Base-by-base conservation (phyloP, 2,888 invertebrate genomes). In the Drosophila barbarae region DNA sequence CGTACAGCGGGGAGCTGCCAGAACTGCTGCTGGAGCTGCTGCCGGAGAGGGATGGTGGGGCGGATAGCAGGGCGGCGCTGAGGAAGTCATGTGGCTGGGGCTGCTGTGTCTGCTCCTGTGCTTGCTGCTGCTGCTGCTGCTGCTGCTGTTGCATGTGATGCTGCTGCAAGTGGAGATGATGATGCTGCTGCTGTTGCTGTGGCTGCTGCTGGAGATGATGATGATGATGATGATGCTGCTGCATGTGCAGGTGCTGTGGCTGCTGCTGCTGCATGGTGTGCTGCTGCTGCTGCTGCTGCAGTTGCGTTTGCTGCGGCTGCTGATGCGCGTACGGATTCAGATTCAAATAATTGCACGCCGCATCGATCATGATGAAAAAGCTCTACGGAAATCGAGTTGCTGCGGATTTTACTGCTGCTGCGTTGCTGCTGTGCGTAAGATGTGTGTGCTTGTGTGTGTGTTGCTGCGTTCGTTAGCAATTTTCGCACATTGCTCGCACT, bases 281-380 rank as follows among this genome's bases (percentile, higher is more conserved):
- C 0, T 59, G 74, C 2, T 65, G 59, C 28, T 2, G 58, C 1
- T 65, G 70, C 1, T 60, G 58, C 1, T 63, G 69, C 18, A 18
- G 18, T 2, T 65, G 77, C 44, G 71, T 47, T 36, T 49, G 60
- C 15, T 58, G 76, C 28, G 30, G 70, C 5, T 81, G 77, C 30
- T 76, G 76, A 36, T 74, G 65, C 32, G 84, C 70, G 60, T 87
- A 88, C 10, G 88, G 86, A 79, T 87, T 87, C 41, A 88, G 86
- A 80, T 87, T 87, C 46, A 88, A 73, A 74, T 87, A 88, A 80
- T 88, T 88, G 72, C 88, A 87, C 42, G 87, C 79, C 44, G 88
- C 86, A 66, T 88, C 88, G 83, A 88, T 88, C 88, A 88, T 88
- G 32, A 71, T 84, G 70, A 30, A 60, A 55, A 60, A 55, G 58